Evolutionary conservation across 2,113 vertebrate genomes (phyloP).

Genomic region (Tachysurus fulvidraco): DNA sequence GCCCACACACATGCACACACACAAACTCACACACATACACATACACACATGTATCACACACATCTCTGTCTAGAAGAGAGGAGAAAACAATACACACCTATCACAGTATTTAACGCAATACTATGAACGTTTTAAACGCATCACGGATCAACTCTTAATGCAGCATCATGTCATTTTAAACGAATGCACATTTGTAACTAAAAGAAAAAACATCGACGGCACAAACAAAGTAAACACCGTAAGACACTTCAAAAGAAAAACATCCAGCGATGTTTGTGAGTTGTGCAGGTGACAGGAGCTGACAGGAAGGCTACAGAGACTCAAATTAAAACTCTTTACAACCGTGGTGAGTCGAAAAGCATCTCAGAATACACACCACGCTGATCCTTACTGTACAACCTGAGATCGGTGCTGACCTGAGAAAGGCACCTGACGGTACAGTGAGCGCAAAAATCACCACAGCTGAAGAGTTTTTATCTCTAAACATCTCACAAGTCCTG

Average conservation of each 20-base stretch:
- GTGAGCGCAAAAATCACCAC: neutral
- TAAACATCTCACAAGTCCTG: neutral
- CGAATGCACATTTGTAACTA: neutral
- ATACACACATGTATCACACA: neutral
- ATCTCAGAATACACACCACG: neutral
- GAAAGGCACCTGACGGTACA: neutral
- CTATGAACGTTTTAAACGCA: neutral
- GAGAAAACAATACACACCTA: neutral
- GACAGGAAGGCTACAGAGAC: neutral
- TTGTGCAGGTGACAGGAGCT: too few species aligned
- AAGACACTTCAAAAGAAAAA: neutral
- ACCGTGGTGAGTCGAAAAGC: neutral
- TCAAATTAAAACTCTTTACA: neutral
- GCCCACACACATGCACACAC: slow-evolving; percentile 31
- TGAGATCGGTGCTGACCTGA: too few species aligned
- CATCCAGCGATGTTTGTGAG: neutral
- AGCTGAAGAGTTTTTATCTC: neutral
- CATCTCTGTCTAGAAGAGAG: too few species aligned
- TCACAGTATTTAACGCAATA: neutral
- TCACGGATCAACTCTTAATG: neutral
- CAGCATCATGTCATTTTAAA: neutral
- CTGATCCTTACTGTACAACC: too few species aligned
- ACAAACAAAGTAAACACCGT: neutral
- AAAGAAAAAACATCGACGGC: neutral
- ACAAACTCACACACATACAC: slow-evolving; percentile 12